phyloP scores from a whole-genome alignment of 2,888 invertebrate genomes.

The Protophormia terraenovae region DNA sequence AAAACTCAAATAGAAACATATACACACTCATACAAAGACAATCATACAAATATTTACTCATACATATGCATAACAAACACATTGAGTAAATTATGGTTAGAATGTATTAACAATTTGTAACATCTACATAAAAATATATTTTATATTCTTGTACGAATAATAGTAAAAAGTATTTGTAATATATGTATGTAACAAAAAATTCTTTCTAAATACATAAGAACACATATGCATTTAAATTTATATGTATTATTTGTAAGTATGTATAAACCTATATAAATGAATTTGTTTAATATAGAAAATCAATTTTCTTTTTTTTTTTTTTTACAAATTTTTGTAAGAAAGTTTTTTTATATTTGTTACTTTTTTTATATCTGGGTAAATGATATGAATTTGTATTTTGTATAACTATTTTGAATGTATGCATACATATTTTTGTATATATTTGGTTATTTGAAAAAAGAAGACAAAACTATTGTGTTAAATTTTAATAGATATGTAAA shows the following conservation, averaged over 20 bases:
- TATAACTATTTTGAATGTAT: not conserved
- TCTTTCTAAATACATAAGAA: not conserved
- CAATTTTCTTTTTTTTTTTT: not conserved
- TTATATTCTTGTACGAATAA: not conserved
- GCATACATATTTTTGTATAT: not conserved
- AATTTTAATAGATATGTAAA: too few species aligned
- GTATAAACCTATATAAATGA: not conserved
- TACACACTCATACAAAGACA: not conserved
- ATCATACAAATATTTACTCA: not conserved
- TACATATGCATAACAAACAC: not conserved
- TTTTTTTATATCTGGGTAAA: not conserved
- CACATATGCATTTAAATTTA: constrained; percentile 14
- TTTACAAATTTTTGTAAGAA: not conserved
- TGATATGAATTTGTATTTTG: not conserved
- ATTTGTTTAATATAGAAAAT: not conserved
- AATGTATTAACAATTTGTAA: constrained; percentile 37
- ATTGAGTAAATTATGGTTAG: constrained; percentile 30
- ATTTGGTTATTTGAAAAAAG: not conserved
- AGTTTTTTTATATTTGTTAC: not conserved
- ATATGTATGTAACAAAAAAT: too few species aligned
- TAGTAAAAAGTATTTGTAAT: not conserved
- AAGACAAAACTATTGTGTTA: not conserved
- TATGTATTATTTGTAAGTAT: not conserved
- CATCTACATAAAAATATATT: constrained; percentile 4
- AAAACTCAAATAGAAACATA: constrained; percentile 13